Percentiles rank a stretch among this genome's conserved stretches.
These are phyloP conservation scores for Gadopsis bispinosus DNA, from an alignment of 2,797 vertebrate genomes.

Conservation along the genomic window DNA sequence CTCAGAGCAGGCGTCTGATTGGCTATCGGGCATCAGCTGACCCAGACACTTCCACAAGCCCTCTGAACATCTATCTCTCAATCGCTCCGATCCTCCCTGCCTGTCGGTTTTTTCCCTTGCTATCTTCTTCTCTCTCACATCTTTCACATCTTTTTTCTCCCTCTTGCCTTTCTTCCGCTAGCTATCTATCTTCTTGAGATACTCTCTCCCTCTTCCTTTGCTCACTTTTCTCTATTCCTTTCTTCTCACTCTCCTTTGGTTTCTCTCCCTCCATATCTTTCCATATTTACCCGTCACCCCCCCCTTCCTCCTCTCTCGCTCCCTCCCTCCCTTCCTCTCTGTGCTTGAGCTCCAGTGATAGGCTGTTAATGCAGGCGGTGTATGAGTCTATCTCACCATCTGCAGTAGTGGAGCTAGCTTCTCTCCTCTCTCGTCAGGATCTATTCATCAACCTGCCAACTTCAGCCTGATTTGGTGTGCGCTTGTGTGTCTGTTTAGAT, in stretches of 20 bases:
- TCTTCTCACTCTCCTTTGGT: conserved; percentile 50
- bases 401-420: conserved; percentile 81
- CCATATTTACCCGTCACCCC: conserved; percentile 74
- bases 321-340: conserved; percentile 59
- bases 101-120: conserved; percentile 20
- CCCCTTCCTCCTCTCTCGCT: conserved; percentile 18
- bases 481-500: conserved; percentile 49
- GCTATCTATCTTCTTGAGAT: conserved; percentile 55
- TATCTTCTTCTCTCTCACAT: conserved; percentile 16
- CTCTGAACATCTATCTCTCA: conserved; percentile 41
- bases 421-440: conserved; percentile 75
- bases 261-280: conserved; percentile 71
- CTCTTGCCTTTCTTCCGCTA: conserved; percentile 29
- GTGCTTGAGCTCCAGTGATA: conserved; percentile 79
- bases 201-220: conserved; percentile 50
- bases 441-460: conserved; percentile 76
- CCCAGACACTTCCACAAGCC: conserved; percentile 50
- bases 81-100: conserved; percentile 27
- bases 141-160: conserved; percentile 50
- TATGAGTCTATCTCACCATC: conserved; percentile 83
- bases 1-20: conserved; percentile 42
- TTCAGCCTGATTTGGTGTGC: conserved; percentile 58
- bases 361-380: conserved; percentile 82
- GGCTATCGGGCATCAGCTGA: conserved; percentile 67
- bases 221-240: conserved; percentile 53